Base-by-base conservation (phyloP, 2,797 vertebrate genomes). In the Anableps anableps region DNA sequence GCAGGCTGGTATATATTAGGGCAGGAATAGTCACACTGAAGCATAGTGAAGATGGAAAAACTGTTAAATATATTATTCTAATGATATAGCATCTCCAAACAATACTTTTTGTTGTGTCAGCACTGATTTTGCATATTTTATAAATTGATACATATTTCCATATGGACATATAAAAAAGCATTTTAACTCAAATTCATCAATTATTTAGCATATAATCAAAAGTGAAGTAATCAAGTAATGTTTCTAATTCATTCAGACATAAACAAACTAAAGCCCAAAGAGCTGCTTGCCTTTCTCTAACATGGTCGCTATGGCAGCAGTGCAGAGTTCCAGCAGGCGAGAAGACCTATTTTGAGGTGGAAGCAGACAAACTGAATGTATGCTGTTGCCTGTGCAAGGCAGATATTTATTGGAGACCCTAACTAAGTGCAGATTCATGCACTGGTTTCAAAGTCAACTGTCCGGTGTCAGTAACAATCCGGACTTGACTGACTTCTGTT, bases 251-350 rank as follows among this genome's bases (percentile, higher is more conserved):
- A 38, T 55, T 43, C 58, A 43, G 6, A 82, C 71, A 75, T 68
- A 72, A 80, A 81, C 2, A 80, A 80, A 81, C 75, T 88, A 78
- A 83, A 85, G 77, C 78, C 80, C 80, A 82, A 81, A 82, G 74
- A 88, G 82, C 78, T 68, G 36, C 72, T 76, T 86, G 82, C 47
- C 53, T 80, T 79, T 83, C 80, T 88, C 51, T 38, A 84, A 74
- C 84, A 72, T 79, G 64, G 90, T 92, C 86, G 72, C 90, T 92
- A 89, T 91, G 91, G 91, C 90, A 92, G 91, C 89, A 81, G 75
- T 81, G 83, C 91, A 88, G 82, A 83, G 81, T 64, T 88, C 72
- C 72, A 79, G 83, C 77, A 83, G 83, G 72, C 51, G 41, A 77
- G 58, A 83, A 85, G 74, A 72, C 78, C 58, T 77, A 80, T 74